Evolutionary conservation across 2,797 vertebrate species (phyloP).

Genomic region (Knipowitschia caucasica): DNA sequence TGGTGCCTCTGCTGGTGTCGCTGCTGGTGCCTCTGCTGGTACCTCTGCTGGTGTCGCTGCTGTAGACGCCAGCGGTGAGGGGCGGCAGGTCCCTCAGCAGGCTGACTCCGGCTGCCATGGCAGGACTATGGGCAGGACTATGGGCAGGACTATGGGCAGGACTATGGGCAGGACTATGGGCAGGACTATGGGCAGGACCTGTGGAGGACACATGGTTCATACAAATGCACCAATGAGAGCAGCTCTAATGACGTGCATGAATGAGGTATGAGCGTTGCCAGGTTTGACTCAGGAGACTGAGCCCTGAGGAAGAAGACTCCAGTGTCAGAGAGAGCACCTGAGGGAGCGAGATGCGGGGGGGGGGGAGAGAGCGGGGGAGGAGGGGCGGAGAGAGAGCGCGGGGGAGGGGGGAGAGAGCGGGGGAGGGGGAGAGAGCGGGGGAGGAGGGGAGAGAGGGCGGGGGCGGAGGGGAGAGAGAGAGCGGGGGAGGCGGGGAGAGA

Average conservation of each 20-base stretch:
- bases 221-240: slow-evolving; percentile 18
- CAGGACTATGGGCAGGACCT: no score
- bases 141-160: no score
- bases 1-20: slow-evolving; percentile 39
- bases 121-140: no score
- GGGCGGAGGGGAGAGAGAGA: no score
- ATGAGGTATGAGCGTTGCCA: slow-evolving; percentile 49
- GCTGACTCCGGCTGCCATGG: slow-evolving; percentile 88
- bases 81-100: slow-evolving; percentile 80
- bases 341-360: slow-evolving; percentile 20
- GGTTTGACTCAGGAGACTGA: slow-evolving; percentile 36
- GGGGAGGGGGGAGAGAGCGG: no score
- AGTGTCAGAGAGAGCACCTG: slow-evolving; percentile 24
- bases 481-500: no score
- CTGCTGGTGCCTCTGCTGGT: slow-evolving; percentile 65
- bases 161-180: no score
- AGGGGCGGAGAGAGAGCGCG: background rate
- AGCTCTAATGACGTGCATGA: slow-evolving; percentile 21
- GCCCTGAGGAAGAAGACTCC: slow-evolving; percentile 43
- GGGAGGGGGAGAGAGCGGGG: no score
- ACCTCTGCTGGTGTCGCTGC: slow-evolving; percentile 40
- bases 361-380: slow-evolving; percentile 1
- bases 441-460: no score
- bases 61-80: slow-evolving; percentile 61
- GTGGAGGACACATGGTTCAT: slow-evolving; percentile 70